A percentile compares a stretch with the other conserved stretches of the same genome.
phyloP scores from a whole-genome alignment of 2,888 invertebrate species.

The Liodrosophila aerea region DNA sequence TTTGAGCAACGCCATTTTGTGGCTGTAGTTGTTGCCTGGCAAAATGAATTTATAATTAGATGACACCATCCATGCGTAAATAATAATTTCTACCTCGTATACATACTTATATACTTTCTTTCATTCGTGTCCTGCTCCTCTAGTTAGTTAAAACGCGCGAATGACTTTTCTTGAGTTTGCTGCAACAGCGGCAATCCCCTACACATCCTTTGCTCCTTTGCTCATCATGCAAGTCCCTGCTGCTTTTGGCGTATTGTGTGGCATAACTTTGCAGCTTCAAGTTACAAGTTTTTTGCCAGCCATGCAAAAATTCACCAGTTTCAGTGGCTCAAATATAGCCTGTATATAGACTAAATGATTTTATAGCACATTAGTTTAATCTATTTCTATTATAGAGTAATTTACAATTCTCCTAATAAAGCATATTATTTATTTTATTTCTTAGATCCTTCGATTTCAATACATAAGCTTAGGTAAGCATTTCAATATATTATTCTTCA shows the following conservation, averaged over 20 bases:
- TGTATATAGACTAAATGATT: no score
- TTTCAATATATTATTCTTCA: no score
- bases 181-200: conserved; percentile 5
- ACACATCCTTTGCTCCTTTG: not conserved
- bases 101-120: conserved; percentile 19
- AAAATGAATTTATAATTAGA: conserved; percentile 82
- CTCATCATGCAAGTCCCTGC: no score
- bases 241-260: conserved; percentile 52
- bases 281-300: conserved; percentile 69
- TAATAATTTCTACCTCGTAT: conserved; percentile 73
- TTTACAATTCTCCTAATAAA: no score
- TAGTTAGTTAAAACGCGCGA: conserved; percentile 75
- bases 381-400: no score
- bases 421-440: no score
- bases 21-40: conserved; percentile 31
- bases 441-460: no score
- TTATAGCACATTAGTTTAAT: no score
- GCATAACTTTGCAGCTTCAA: conserved; percentile 57
- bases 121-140: conserved; percentile 38
- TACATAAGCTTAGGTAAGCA: no score
- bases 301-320: conserved; percentile 42
- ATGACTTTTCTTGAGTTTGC: conserved; percentile 72
- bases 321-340: conserved; percentile 22
- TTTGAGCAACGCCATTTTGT: conserved; percentile 38
- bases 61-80: conserved; percentile 83